Conservation (phyloP, 2,888 invertebrate species). For the Pseudanteris insignis region DNA sequence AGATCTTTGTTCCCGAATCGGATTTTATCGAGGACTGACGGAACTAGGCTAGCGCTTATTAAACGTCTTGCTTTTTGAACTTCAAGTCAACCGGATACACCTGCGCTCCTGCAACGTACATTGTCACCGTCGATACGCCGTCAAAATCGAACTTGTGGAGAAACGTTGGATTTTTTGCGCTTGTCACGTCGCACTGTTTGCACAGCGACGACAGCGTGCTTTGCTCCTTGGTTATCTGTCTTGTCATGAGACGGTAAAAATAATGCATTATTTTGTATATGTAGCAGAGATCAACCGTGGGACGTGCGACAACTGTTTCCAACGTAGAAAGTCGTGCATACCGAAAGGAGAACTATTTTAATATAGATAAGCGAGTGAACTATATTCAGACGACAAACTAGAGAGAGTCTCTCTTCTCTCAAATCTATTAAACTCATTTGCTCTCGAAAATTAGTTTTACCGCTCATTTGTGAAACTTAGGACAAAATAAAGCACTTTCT, state of each 20-base stretch:
- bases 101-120: no score
- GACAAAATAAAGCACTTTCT: conserved; percentile 37
- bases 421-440: conserved; percentile 42
- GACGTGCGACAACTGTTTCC: conserved; percentile 31
- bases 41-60: no score
- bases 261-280: conserved; percentile 21
- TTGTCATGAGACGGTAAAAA: conserved; percentile 18
- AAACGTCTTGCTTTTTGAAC: no score
- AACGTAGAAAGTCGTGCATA: conserved; percentile 42
- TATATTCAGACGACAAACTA: conserved; percentile 22
- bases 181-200: no score
- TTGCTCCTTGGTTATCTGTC: no score
- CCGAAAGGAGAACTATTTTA: conserved; percentile 41
- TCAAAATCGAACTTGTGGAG: no score
- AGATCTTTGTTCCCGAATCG: no score
- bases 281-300: conserved; percentile 28
- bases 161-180: no score
- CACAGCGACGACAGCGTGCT: no score
- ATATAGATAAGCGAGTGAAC: conserved; percentile 38
- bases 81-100: no score
- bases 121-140: no score
- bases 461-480: conserved; percentile 26
- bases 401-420: conserved; percentile 39
- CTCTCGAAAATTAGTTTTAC: conserved; percentile 29
- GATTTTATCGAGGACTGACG: no score